A percentile compares a stretch with the other conserved stretches of the same genome.
Conservation (phyloP, 2,113 vertebrate species). For the Ctenodactylus gundi region DNA sequence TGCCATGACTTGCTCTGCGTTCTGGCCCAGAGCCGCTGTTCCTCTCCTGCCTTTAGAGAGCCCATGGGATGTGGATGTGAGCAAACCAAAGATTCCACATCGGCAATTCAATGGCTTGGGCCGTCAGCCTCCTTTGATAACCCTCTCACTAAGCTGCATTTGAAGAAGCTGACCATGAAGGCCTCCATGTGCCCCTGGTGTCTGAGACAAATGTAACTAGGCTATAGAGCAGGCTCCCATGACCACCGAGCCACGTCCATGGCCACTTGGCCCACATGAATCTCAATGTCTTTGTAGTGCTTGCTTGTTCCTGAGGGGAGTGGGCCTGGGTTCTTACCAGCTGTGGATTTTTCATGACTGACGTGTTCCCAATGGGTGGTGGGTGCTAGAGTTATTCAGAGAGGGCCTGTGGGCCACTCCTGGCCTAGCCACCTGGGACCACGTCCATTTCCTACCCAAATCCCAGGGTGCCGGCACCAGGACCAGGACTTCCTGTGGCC, state of each 20-base stretch:
- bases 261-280: background rate
- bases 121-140: conserved; percentile 53
- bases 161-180: conserved; percentile 49
- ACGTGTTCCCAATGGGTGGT: background rate
- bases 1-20: conserved; percentile 61
- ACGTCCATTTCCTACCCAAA: background rate
- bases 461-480: background rate
- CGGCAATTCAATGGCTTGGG: conserved; percentile 6
- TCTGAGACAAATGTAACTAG: background rate
- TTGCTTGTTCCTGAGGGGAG: background rate
- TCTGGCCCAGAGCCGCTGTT: conserved; percentile 38
- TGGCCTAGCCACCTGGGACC: background rate
- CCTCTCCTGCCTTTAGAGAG: conserved; percentile 47
- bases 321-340: background rate
- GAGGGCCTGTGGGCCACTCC: background rate
- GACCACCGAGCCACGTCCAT: fast-evolving
- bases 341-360: background rate
- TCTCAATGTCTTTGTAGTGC: background rate
- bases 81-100: conserved; percentile 33
- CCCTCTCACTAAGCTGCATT: conserved; percentile 38
- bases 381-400: conserved; percentile 33
- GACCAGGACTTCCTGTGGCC: conserved; percentile 48
- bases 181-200: conserved; percentile 19
- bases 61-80: conserved; percentile 46
- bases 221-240: conserved; percentile 51